A percentile compares a stretch with the other conserved stretches of the same genome.
Conservation (phyloP, 2,113 vertebrate species). For the Triplophysa tibetana region DNA sequence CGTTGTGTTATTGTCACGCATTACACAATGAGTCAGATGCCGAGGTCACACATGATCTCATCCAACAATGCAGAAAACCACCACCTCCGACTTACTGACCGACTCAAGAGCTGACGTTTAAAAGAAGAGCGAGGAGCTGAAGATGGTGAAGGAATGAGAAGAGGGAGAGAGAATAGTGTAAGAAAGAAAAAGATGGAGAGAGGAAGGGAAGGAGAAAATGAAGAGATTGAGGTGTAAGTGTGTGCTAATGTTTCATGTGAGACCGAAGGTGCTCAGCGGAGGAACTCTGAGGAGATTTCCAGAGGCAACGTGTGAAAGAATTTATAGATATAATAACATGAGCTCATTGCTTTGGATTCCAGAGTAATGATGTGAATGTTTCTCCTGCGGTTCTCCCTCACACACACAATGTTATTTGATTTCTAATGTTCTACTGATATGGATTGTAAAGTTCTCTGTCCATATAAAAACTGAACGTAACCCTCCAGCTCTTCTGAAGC, state of each 20-base stretch:
- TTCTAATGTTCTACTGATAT: no score
- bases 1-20: neutral
- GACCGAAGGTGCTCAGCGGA: neutral
- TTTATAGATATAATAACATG: constrained; percentile 20
- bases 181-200: no score
- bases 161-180: no score
- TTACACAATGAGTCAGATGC: neutral
- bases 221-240: neutral
- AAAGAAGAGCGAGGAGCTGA: no score
- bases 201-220: neutral
- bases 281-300: constrained; percentile 12
- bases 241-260: constrained; percentile 1
- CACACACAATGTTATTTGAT: constrained; percentile 1
- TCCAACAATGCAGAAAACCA: neutral
- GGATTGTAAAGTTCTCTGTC: neutral
- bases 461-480: neutral
- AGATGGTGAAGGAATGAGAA: no score
- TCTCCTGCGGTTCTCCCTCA: neutral
- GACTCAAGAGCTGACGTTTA: no score
- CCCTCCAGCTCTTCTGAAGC: no score
- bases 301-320: constrained; percentile 14
- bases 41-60: neutral
- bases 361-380: neutral
- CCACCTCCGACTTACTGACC: neutral
- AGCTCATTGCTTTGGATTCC: constrained; percentile 25